Evolutionary conservation across 1,140 invertebrate species (phyloP).

Genomic region (Brachionus calyciflorus): DNA sequence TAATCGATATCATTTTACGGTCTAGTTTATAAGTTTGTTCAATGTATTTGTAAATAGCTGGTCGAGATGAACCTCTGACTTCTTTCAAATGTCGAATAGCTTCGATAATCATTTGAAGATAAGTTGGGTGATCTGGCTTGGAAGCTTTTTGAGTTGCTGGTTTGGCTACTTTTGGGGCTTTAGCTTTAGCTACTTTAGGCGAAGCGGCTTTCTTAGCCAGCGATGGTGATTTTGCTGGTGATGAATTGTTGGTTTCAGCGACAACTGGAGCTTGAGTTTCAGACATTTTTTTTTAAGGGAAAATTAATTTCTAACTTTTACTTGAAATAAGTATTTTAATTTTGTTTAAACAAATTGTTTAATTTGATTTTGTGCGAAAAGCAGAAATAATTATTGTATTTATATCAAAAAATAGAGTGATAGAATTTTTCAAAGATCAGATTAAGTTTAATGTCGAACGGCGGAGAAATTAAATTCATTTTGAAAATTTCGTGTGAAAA

Average conservation of each 20-base stretch:
- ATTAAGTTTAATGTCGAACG: background rate
- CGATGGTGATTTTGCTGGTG: background rate
- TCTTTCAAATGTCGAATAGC: constrained; percentile 41
- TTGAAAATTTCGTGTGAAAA: too few relatives aligned
- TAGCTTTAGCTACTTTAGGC: background rate
- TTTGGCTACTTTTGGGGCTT: background rate
- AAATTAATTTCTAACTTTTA: background rate
- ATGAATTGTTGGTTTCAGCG: too few relatives aligned
- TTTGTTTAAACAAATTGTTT: background rate
- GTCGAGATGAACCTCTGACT: background rate
- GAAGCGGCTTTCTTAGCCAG: background rate
- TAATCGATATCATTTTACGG: background rate
- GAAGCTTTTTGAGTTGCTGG: background rate
- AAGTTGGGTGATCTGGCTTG: background rate
- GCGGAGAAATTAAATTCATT: background rate
- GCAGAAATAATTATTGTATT: background rate
- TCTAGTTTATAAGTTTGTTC: constrained; percentile 26
- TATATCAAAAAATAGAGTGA: background rate
- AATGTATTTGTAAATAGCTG: constrained; percentile 31
- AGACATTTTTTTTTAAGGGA: background rate
- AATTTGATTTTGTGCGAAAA: background rate
- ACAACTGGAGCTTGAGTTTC: background rate
- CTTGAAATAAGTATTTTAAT: background rate
- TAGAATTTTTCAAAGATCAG: background rate
- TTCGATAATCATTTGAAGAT: constrained; percentile 25